Base-by-base conservation (phyloP, 2,113 vertebrate species). In the Zosterops lateralis region DNA sequence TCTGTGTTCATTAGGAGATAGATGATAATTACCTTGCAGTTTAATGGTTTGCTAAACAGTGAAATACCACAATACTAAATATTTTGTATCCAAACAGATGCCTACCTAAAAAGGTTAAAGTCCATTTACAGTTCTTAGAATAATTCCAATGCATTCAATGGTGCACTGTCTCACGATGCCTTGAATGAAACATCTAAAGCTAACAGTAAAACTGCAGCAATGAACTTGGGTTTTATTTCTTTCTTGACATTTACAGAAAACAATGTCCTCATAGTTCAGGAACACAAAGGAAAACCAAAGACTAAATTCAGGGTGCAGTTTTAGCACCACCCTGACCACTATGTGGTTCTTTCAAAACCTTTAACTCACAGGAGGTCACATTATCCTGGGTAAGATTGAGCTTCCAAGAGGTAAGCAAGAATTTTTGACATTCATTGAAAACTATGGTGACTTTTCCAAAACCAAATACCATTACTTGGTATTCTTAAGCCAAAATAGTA, bases 391-490 rank as follows among this genome's bases (percentile, higher is more conserved):
- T 19, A 78, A 34, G 40, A 65, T 72, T 89, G 50, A 72, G 25
- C 17, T 61, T 91, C 58, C 54, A 76, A 87, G 62, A 90, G 42
- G 60, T 28, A 80, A 94, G 29, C 42, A 76, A 85, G 58, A 89
- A 93, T 94, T 83, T 94, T 54, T 96, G 82, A 93, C 66, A 50
- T 72, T 70, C 54, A 36, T 57, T 76, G 74, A 94, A 95, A 96
- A 94, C 74, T 96, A 87, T 87, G 54, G 48, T 83, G 74, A 83
- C 82, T 91, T 95, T 92, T 87, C 89, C 68, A 87, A 93, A 92
- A 73, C 12, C 62, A 93, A 91, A 81, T 70, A 89, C 47, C 68
- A 78, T 42, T 20, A 18, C 51, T 93, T 66, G 22, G 38, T 53
- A 77, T 65, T 67, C 60, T 73, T 34, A 89, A 81, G 57, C 20